Conservation (phyloP, 2,797 vertebrate species). For the Dipus sagitta region DNA sequence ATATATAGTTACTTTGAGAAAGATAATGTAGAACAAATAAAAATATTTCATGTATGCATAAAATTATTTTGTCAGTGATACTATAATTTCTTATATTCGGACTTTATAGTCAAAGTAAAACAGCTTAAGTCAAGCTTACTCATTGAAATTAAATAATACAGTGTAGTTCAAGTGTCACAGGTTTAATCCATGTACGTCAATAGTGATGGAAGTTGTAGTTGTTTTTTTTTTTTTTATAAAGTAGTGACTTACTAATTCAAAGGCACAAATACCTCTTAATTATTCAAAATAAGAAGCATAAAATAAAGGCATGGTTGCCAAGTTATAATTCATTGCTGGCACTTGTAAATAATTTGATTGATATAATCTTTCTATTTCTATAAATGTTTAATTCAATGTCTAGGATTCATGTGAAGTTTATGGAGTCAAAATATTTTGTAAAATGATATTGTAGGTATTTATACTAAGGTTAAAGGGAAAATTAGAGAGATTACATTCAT, state of each 20-base stretch:
- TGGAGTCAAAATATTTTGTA: slow-evolving; percentile 74
- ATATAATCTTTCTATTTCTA: slow-evolving; percentile 71
- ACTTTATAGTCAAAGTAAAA: slow-evolving; percentile 50
- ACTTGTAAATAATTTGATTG: slow-evolving; percentile 83
- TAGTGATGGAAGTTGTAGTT: slow-evolving; percentile 70
- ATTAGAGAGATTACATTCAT: slow-evolving; percentile 75
- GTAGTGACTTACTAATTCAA: slow-evolving; percentile 86
- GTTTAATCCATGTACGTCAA: slow-evolving; percentile 71
- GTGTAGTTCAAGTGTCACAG: slow-evolving; percentile 44
- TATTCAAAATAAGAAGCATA: slow-evolving; percentile 80
- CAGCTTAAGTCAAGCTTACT: slow-evolving; percentile 50
- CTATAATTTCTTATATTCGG: slow-evolving; percentile 33
- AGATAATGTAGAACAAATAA: slow-evolving; percentile 42
- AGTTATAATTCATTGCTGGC: slow-evolving; percentile 82
- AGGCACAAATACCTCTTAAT: slow-evolving; percentile 88
- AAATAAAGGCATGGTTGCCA: slow-evolving; percentile 81
- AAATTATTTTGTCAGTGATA: slow-evolving; percentile 7
- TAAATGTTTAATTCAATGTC: slow-evolving; percentile 78
- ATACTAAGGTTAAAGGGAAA: slow-evolving; percentile 74
- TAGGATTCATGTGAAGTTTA: slow-evolving; percentile 77
- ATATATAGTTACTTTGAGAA: slow-evolving; percentile 44
- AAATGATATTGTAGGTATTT: slow-evolving; percentile 76
- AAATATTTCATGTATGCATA: background rate
- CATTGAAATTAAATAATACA: slow-evolving; percentile 44
- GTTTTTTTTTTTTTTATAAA: slow-evolving; percentile 79